Evolutionary conservation across 2,888 invertebrate genomes (phyloP).

Genomic region (Sarcophaga rosellei): DNA sequence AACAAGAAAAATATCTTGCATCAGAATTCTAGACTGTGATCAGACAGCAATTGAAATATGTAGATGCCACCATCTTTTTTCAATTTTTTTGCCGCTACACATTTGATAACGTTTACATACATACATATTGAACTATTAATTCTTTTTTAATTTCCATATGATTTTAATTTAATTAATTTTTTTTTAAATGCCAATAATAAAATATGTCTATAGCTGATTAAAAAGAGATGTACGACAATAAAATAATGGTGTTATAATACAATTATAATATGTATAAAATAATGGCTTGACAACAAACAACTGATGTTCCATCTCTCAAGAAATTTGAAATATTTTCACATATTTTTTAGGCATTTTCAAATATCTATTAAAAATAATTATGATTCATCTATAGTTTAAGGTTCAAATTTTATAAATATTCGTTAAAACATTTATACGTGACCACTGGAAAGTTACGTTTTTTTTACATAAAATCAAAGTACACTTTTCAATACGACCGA

Average conservation of each 20-base stretch:
- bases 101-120: conserved; percentile 66
- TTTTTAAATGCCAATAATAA: conserved; percentile 52
- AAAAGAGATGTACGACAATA: conserved; percentile 12
- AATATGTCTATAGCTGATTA: conserved; percentile 63
- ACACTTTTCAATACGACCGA: conserved; percentile 37
- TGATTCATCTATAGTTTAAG: too few relatives aligned
- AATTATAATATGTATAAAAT: conserved; percentile 23
- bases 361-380: too few relatives aligned
- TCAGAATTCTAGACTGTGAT: conserved; percentile 53
- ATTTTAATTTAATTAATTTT: conserved; percentile 30
- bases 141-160: conserved; percentile 34
- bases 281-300: conserved; percentile 1
- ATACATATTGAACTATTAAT: conserved; percentile 58
- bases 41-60: conserved; percentile 63
- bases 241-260: conserved; percentile 40
- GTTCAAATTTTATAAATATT: too few relatives aligned
- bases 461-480: conserved; percentile 54
- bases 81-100: conserved; percentile 19
- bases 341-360: too few relatives aligned
- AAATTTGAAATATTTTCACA: too few relatives aligned
- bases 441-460: conserved; percentile 35
- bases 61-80: conserved; percentile 34
- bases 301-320: too few relatives aligned
- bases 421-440: background rate
- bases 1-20: conserved; percentile 45